Conservation (phyloP, 2,797 vertebrate genomes). For the Melanotaenia nigrans region DNA sequence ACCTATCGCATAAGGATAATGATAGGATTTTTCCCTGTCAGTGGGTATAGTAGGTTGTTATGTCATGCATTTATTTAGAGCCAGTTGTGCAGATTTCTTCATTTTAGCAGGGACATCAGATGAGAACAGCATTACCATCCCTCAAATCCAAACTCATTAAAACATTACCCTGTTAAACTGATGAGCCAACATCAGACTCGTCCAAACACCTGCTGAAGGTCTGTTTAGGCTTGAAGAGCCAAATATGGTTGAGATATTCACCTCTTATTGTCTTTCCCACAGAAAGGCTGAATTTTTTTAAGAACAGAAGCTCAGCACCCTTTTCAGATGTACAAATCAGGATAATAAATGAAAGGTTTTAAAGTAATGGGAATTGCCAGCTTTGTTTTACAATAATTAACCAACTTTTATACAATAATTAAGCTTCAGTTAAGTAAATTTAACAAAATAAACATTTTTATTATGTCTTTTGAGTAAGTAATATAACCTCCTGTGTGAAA, state of each 20-base stretch:
- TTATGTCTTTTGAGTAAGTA: constrained; percentile 7
- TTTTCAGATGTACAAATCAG: constrained; percentile 28
- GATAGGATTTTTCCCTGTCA: constrained; percentile 34
- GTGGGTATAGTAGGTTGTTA: constrained; percentile 7
- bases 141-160: constrained; percentile 65
- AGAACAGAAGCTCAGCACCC: constrained; percentile 15
- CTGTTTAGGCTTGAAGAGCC: constrained; percentile 40
- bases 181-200: constrained; percentile 45
- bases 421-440: constrained; percentile 9
- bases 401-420: not conserved
- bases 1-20: constrained; percentile 20
- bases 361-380: constrained; percentile 42
- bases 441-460: constrained; percentile 7
- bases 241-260: constrained; percentile 42
- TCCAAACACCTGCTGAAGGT: constrained; percentile 40
- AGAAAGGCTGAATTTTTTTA: constrained; percentile 18
- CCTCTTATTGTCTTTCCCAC: constrained; percentile 36
- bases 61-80: constrained; percentile 54
- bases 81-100: constrained; percentile 48
- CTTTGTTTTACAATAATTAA: constrained; percentile 2
- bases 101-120: constrained; percentile 36
- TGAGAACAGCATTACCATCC: constrained; percentile 49
- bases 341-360: constrained; percentile 21
- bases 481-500: constrained; percentile 13
- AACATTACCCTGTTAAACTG: constrained; percentile 63